Evolutionary conservation across 1,140 invertebrate genomes (phyloP).

Genomic region (Eriocheir sinensis): DNA sequence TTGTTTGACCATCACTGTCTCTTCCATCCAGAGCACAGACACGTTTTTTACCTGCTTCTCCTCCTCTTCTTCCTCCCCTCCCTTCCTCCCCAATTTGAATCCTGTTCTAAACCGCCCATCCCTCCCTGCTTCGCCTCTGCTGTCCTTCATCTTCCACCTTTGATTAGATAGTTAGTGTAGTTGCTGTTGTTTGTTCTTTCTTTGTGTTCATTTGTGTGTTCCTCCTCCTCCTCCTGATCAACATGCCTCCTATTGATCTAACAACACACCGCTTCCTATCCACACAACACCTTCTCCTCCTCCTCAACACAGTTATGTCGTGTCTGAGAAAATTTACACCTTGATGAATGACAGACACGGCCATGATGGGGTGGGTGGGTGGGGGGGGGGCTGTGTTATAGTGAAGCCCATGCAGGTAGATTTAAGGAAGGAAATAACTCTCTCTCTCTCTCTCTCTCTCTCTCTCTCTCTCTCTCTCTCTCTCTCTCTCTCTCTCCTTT

Average conservation of each 20-base stretch:
- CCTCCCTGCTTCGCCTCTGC: background rate
- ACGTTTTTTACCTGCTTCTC: too few species aligned
- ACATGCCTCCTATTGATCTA: too few species aligned
- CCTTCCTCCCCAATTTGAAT: background rate
- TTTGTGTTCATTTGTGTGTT: too few species aligned
- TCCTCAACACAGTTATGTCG: background rate
- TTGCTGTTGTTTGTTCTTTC: too few species aligned
- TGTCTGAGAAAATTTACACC: background rate
- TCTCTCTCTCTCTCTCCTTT: conserved; percentile 23
- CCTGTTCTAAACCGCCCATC: too few species aligned
- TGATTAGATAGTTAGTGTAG: too few species aligned
- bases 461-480: conserved; percentile 19
- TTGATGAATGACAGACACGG: background rate
- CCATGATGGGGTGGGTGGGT: background rate
- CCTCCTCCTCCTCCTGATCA: background rate
- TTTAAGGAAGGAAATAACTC: background rate
- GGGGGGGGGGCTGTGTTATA: background rate
- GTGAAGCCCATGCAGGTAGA: background rate
- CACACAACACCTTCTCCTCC: background rate
- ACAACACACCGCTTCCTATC: too few species aligned
- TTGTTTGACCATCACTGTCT: too few species aligned
- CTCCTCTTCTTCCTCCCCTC: background rate
- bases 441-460: conserved; percentile 22
- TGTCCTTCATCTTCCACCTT: background rate
- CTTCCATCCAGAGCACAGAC: too few species aligned